Conservation (phyloP, 1,140 invertebrate species). For the Danaus plexippus region DNA sequence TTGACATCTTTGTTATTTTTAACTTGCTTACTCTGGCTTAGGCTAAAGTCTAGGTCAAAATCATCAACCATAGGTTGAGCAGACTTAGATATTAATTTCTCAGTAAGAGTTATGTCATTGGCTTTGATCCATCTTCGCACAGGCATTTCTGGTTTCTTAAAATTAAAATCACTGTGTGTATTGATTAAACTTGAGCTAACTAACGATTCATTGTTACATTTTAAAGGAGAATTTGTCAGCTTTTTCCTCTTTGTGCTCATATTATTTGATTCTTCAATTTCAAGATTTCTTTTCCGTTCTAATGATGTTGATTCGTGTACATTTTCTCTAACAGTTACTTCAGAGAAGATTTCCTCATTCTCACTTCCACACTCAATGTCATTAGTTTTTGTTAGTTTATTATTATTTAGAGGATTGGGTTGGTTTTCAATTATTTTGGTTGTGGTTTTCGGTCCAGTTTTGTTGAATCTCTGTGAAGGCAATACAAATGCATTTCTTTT, state of each 20-base stretch:
- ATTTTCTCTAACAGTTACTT: conserved; percentile 23
- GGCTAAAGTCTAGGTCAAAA: conserved; percentile 10
- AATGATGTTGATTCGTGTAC: background rate
- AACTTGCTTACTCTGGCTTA: conserved; percentile 7
- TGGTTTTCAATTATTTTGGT: conserved; percentile 14
- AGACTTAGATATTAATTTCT: conserved; percentile 38
- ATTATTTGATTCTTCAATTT: conserved; percentile 18
- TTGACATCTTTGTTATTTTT: conserved; percentile 8
- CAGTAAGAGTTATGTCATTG: conserved; percentile 11
- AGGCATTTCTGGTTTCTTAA: conserved; percentile 47
- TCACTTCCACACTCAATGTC: conserved; percentile 32
- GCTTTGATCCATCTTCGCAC: conserved; percentile 22
- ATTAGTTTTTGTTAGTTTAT: conserved; percentile 6
- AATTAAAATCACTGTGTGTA: conserved; percentile 34
- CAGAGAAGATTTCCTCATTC: conserved; percentile 37
- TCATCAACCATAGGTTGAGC: conserved; percentile 19
- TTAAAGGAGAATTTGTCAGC: conserved; percentile 4
- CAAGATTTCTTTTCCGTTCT: conserved; percentile 30
- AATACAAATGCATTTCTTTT: conserved; percentile 34
- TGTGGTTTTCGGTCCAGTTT: conserved; percentile 23
- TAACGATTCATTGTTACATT: background rate
- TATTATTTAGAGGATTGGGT: conserved; percentile 2
- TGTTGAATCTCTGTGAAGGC: conserved; percentile 53
- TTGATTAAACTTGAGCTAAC: conserved; percentile 2
- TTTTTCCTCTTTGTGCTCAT: conserved; percentile 10